Evolutionary conservation across 1,140 invertebrate species (phyloP).

Genomic region (Drosophila subpulchrella): DNA sequence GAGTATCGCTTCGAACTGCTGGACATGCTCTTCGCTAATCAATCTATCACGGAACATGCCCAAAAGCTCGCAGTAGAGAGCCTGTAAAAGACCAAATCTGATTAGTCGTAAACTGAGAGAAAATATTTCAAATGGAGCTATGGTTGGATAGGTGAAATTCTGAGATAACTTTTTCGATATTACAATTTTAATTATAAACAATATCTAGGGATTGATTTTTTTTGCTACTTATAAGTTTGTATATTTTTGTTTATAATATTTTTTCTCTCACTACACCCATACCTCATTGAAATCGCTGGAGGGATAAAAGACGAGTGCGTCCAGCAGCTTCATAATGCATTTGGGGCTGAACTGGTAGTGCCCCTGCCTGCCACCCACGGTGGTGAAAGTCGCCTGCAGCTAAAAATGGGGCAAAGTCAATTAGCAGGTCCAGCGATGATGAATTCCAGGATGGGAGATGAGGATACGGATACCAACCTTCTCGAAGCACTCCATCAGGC

Average conservation of each 20-base stretch:
- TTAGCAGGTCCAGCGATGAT: conserved; percentile 41
- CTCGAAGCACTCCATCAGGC: conserved; percentile 78
- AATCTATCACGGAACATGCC: conserved; percentile 92
- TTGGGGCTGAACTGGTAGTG: conserved; percentile 84
- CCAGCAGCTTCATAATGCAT: conserved; percentile 78
- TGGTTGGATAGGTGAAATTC: neutral
- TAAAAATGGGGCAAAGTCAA: conserved; percentile 37
- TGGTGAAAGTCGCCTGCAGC: conserved; percentile 63
- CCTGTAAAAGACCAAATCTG: conserved; percentile 84
- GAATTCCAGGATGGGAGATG: neutral
- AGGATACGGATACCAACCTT: conserved; percentile 55
- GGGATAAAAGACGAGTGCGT: conserved; percentile 69
- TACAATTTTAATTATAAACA: neutral
- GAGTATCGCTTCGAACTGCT: conserved; percentile 88
- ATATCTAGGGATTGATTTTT: neutral
- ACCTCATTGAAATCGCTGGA: conserved; percentile 77
- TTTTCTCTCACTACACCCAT: conserved; percentile 12
- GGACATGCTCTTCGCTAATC: conserved; percentile 88
- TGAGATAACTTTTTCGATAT: neutral
- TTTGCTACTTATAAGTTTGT: neutral
- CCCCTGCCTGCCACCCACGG: conserved; percentile 31
- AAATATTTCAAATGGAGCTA: neutral
- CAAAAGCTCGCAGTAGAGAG: conserved; percentile 90
- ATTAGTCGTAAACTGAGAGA: conserved; percentile 13
- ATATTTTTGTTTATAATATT: neutral